A percentile compares a stretch with the other conserved stretches of the same genome.
phyloP scores from a whole-genome alignment of 2,797 vertebrate species.

The Phrynocephalus vlangalii region DNA sequence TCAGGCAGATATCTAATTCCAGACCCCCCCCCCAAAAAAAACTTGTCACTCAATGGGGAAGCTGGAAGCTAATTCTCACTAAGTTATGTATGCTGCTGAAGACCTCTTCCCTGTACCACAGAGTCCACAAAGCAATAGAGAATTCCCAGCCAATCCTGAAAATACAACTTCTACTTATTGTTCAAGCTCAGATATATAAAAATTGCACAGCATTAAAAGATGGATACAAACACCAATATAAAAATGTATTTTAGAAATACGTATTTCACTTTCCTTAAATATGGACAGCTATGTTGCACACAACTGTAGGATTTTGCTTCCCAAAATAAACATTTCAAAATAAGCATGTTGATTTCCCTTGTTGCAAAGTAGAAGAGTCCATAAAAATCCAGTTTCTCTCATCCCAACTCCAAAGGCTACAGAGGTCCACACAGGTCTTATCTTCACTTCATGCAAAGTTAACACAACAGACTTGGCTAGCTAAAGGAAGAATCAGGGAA shows the following conservation, averaged over 20 bases:
- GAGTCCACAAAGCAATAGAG: conserved; percentile 45
- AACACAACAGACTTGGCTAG: background rate
- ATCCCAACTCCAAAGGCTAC: background rate
- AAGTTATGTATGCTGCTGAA: conserved; percentile 20
- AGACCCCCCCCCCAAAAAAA: conserved; percentile 13
- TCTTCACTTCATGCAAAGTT: too few species aligned
- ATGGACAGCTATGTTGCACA: background rate
- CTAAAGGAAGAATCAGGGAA: too few species aligned
- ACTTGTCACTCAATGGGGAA: conserved; percentile 27
- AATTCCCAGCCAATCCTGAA: conserved; percentile 30
- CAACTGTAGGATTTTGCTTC: background rate
- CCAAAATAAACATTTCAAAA: background rate
- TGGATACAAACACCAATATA: background rate
- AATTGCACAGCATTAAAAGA: background rate
- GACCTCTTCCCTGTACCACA: conserved; percentile 17
- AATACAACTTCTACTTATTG: conserved; percentile 28
- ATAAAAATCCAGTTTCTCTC: background rate
- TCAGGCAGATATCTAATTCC: conserved; percentile 26
- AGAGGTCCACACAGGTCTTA: background rate
- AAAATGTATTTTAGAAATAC: background rate
- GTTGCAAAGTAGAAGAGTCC: background rate
- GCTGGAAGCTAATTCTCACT: conserved; percentile 36
- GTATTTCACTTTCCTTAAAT: background rate
- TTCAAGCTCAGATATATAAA: background rate
- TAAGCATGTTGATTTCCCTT: background rate